Conservation (phyloP, 2,113 vertebrate genomes). For the Strigops habroptila region DNA sequence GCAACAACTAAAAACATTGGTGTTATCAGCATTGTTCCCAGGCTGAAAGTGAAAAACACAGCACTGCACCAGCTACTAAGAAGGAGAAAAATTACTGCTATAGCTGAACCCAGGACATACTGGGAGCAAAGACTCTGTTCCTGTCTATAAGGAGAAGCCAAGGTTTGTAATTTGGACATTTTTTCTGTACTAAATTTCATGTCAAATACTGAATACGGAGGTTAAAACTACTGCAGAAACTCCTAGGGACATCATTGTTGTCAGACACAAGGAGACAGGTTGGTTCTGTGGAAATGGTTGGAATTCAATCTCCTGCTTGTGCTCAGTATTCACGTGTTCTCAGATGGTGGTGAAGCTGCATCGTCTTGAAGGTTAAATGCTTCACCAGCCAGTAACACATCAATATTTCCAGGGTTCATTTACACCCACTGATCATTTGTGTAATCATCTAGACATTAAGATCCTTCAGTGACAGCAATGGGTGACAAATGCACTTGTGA, state of each 20-base stretch:
- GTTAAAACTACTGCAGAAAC: neutral
- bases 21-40: too few relatives aligned
- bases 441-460: neutral
- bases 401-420: neutral
- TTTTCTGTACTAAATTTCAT: neutral
- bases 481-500: neutral
- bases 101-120: too few relatives aligned
- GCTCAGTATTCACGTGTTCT: accelerated
- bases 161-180: neutral
- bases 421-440: neutral
- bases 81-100: too few relatives aligned
- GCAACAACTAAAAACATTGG: too few relatives aligned
- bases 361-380: neutral
- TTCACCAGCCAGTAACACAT: neutral
- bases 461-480: neutral
- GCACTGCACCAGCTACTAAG: too few relatives aligned
- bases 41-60: too few relatives aligned
- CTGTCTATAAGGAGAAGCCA: neutral
- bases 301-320: neutral
- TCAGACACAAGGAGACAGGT: neutral
- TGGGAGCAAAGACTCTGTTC: neutral
- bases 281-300: neutral
- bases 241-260: neutral
- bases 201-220: neutral
- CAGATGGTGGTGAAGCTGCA: accelerated